Base-by-base conservation (phyloP, 2,797 vertebrate species). In the Liparis tanakae region DNA sequence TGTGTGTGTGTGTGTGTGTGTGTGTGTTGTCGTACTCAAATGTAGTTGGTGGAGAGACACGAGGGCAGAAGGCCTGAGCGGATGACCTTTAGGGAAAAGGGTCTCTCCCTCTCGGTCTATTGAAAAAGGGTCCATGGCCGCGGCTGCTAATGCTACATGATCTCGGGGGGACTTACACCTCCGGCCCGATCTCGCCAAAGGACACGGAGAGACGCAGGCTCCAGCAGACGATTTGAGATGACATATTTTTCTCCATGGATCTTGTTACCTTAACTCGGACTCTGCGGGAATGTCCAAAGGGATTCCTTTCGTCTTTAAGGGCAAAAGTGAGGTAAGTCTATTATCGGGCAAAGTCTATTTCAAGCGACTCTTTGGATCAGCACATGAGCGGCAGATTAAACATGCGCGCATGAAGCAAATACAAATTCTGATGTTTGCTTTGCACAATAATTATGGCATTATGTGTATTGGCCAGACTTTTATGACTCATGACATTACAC, bases 111-210 rank as follows among this genome's bases (percentile, higher is more conserved):
- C 51, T 73, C 67, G 22, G 30, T 50, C 80, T 80, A 62, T 72
- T 83, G 83, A 81, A 81, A 81, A 81, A 83, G 82, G 80, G 72
- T 71, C 80, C 70, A 79, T 66, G 81, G 65, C 58, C 1, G 62
- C 9, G 80, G 76, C 85, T 76, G 89, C 77, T 94, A 94, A 94
- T 93, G 90, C 90, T 88, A 79, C 90, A 80, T 93, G 92, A 94
- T 93, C 92, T 88, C 4, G 25, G 67, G 9, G 50, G 88, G 90
- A 93, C 91, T 93, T 91, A 87, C 89, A 90, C 88, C 90, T 85
- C 17, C 58, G 65, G 82, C 60, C 72, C 6, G n/a, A 8, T 59
- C 83, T 72, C 30, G 15, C 82, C 55, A 66, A 79, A 89, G 87
- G 82, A 88, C 87, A 77, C 67, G 8, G 1, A 69, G 71, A 79